Evolutionary conservation across 2,888 invertebrate genomes (phyloP), one percentile per base, ranked within the genome.

Genomic region (Conops quadrifasciatus): DNA sequence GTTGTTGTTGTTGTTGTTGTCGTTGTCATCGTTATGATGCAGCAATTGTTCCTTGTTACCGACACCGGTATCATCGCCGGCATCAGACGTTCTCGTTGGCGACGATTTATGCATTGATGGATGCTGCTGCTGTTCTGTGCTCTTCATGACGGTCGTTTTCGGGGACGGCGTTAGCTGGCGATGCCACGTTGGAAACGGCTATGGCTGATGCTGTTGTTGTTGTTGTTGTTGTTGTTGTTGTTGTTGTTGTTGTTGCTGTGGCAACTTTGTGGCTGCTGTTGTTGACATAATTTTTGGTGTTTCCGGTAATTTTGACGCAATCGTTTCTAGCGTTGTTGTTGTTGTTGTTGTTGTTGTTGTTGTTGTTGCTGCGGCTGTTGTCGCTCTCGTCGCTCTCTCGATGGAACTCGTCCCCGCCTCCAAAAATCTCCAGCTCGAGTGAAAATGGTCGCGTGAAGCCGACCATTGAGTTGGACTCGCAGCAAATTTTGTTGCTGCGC

Each of bases 191-290:
- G 1, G 24, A 19, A 51, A 51, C n/a, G 21, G n/a, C 65, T 76
- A 74, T 77, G 77, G 78, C 77, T 74, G 67, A 65, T 72, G 68
- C 51, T 72, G 36, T 63, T 36, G 30, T 21, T 66, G 49, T 56
- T 53, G 53, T 15, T 28, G 66, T 21, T 59, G 65, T 51, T 64
- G 70, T 16, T 59, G 62, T 30, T 59, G 66, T 1, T 36, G 4
- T 4, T 36, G 36, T 36, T 9, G 30, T 58, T 36, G 36, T n/a
- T 24, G 59, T 59, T 47, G 58, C 21, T 65, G 53, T 47, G 11
- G 66, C 43, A 47, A 84, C 83, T 84, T 83, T 83, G 65, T 28
- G 51, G 24, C 56, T 30, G 53, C 56, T 63, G 59, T 26, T 64
- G 64, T 24, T 68, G 51, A 56, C 53, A 36, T 36, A 24, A 15